Percentiles rank a stretch among this genome's conserved stretches.
These are phyloP conservation scores for Turdus rufiventris DNA, from an alignment of 2,113 vertebrate species.

Conservation along the genomic window DNA sequence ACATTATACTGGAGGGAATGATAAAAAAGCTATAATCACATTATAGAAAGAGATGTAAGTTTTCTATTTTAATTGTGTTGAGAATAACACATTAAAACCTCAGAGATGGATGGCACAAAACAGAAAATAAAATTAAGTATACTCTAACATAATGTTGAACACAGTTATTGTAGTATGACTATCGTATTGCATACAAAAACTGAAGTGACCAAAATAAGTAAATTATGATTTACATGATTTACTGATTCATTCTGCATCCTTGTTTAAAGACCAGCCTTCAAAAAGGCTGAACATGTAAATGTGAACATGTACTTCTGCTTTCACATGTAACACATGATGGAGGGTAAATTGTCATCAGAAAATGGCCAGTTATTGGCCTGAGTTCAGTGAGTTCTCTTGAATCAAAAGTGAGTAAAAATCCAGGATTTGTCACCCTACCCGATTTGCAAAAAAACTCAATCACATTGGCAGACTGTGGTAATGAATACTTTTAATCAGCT, in stretches of 20 bases:
- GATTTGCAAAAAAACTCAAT: not conserved
- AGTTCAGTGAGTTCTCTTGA: not conserved
- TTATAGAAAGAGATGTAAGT: slow-evolving; percentile 18
- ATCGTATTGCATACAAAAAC: not conserved
- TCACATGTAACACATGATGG: not conserved
- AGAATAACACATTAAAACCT: slow-evolving; percentile 34
- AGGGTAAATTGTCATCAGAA: not conserved
- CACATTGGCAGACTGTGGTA: not conserved
- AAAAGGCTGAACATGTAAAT: not conserved
- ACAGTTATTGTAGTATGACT: not conserved
- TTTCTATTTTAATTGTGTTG: slow-evolving; percentile 32
- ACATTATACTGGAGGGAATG: slow-evolving; percentile 43
- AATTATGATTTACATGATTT: not conserved
- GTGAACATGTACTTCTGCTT: not conserved
- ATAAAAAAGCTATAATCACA: slow-evolving; percentile 39
- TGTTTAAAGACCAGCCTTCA: not conserved
- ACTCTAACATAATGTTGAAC: not conserved
- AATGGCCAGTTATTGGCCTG: not conserved
- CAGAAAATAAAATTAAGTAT: slow-evolving; percentile 31
- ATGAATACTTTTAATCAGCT: not conserved
- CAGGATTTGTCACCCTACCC: not conserved
- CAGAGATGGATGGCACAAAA: not conserved
- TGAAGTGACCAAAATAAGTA: slow-evolving; percentile 27
- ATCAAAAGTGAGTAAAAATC: not conserved
- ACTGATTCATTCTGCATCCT: not conserved